phyloP scores from a whole-genome alignment of 2,888 invertebrate species.

The Drosophila mimica region DNA sequence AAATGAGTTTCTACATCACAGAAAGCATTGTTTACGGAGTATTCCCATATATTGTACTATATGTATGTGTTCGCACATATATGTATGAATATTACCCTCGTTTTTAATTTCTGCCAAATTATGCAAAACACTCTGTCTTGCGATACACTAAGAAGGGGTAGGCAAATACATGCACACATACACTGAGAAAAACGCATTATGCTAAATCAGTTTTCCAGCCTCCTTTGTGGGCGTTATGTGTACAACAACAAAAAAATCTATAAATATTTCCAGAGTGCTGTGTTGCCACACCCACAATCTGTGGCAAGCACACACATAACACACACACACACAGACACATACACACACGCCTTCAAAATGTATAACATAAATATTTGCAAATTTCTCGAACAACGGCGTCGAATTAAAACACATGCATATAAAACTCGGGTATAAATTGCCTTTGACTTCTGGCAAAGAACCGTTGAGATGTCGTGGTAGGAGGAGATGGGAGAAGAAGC shows the following conservation, averaged over 20 bases:
- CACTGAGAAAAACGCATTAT: constrained; percentile 46
- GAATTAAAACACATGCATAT: constrained; percentile 63
- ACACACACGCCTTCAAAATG: constrained; percentile 68
- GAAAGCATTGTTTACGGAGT: constrained; percentile 35
- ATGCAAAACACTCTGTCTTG: constrained; percentile 59
- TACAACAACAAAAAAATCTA: constrained; percentile 30
- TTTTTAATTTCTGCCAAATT: constrained; percentile 78
- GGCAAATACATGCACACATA: constrained; percentile 15
- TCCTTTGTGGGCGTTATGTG: constrained; percentile 27
- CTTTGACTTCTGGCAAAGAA: constrained; percentile 64
- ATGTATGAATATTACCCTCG: constrained; percentile 73
- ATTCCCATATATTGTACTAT: constrained; percentile 16
- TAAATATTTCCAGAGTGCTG: constrained; percentile 47
- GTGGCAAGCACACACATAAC: constrained; percentile 10
- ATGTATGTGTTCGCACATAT: background rate
- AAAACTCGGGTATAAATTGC: constrained; percentile 58
- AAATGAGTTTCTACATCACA: constrained; percentile 30
- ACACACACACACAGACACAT: constrained; percentile 10
- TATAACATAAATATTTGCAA: constrained; percentile 72
- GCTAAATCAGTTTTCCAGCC: constrained; percentile 32
- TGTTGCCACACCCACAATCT: constrained; percentile 48
- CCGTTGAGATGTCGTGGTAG: constrained; percentile 7
- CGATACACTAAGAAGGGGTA: constrained; percentile 31
- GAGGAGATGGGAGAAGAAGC: background rate
- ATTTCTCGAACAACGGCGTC: constrained; percentile 53